Percentiles rank a stretch among this genome's conserved stretches.
These are phyloP conservation scores for Pangasianodon hypophthalmus DNA, from an alignment of 2,113 vertebrate genomes.

Conservation along the genomic window DNA sequence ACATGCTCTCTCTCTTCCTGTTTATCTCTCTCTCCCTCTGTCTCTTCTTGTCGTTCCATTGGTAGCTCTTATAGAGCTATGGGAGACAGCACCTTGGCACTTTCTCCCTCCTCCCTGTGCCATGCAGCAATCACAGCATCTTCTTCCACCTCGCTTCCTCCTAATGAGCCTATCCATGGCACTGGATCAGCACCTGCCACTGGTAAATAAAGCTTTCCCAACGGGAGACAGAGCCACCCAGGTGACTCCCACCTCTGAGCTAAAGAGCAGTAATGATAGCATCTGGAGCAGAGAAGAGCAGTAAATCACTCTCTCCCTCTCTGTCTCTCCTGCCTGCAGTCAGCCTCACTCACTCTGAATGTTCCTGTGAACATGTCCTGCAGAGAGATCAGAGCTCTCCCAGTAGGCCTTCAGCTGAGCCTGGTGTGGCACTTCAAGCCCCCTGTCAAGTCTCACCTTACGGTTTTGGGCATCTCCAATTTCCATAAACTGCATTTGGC, in stretches of 20 bases:
- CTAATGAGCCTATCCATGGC: conserved; percentile 54
- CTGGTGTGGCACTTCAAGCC: background rate
- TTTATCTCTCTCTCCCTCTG: background rate
- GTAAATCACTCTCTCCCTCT: conserved; percentile 37
- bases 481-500: conserved; percentile 26
- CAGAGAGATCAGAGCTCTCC: conserved; percentile 23
- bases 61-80: background rate
- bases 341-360: conserved; percentile 1
- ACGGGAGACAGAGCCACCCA: conserved; percentile 32
- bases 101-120: conserved; percentile 8
- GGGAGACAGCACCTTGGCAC: conserved; percentile 32
- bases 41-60: background rate
- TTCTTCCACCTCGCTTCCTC: conserved; percentile 43
- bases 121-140: conserved; percentile 47
- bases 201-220: conserved; percentile 51
- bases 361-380: background rate
- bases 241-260: conserved; percentile 46
- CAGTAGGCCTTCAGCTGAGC: conserved; percentile 2
- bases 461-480: conserved; percentile 18
- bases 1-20: background rate
- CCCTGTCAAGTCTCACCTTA: background rate
- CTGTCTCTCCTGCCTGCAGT: background rate
- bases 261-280: conserved; percentile 55
- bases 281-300: conserved; percentile 23
- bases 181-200: conserved; percentile 51